Base-by-base conservation (phyloP, 2,797 vertebrate species). In the Acomys russatus region DNA sequence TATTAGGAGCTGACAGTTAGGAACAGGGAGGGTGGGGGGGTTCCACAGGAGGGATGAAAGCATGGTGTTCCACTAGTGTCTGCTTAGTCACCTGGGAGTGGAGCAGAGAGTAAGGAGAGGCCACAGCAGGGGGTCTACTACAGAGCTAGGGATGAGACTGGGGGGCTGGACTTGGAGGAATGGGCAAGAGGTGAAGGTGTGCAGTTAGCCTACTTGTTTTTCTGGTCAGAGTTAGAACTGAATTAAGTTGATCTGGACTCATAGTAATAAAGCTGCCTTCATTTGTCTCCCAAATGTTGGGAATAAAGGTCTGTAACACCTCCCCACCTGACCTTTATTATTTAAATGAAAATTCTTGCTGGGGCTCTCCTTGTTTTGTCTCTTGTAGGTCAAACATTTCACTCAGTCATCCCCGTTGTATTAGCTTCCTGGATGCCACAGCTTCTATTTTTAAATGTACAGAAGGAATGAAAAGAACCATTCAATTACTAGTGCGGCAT, bases 371-470 rank as follows among this genome's bases (percentile, higher is more conserved):
- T 38, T 35, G 0, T 88, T 80, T 61, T 88, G 51, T 84, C 89
- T 71, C 17, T 4, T 78, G 51, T 80, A 66, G 71, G 77, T 66
- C 92, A 95, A 33, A 77, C 44, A 12, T 33, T 86, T 86, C 63
- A 86, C 44, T 35, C 33, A 83, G 33, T 87, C n/a, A 33, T 64
- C 94, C 56, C 82, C n/a, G 17, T 59, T 66, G 0, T 68, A 28
- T 64, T 79, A 35, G 49, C 68, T 95, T 87, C 93, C 82, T 56
- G 68, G 61, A 6, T 80, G 35, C 56, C 30, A 66, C 33, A 61
- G 15, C 12, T 86, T 91, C 68, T 82, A 12, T 82, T 82, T 91
- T 95, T 59, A 91, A 91, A 91, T 89, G 30, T 66, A 44, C 0
- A 82, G 7, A 88, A 18, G 17, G 44, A 77, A 30, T 91, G 83